phyloP scores from a whole-genome alignment of 1,140 invertebrate genomes.

The Orius insidiosus region DNA sequence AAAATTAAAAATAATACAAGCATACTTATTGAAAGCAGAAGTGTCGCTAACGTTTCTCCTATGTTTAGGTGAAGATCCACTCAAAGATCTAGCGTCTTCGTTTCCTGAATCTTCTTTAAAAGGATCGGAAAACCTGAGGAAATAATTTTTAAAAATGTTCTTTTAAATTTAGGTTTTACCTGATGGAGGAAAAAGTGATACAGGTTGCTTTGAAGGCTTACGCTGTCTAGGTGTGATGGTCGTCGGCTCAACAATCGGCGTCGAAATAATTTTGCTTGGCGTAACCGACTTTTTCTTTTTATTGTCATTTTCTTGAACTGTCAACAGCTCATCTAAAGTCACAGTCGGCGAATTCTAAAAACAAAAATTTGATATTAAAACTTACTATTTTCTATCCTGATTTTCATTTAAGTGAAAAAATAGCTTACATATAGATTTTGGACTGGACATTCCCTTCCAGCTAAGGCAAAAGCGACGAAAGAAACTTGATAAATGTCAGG shows the following conservation, averaged over 20 bases:
- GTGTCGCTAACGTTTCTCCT: constrained; percentile 73
- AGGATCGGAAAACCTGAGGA: constrained; percentile 37
- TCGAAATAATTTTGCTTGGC: constrained; percentile 32
- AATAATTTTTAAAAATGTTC: background rate
- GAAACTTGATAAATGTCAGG: constrained; percentile 85
- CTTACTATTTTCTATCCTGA: no score
- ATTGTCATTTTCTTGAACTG: constrained; percentile 43
- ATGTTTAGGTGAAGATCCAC: constrained; percentile 23
- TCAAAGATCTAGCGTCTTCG: constrained; percentile 1
- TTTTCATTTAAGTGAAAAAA: background rate
- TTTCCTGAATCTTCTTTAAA: constrained; percentile 31
- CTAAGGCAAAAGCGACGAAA: constrained; percentile 53
- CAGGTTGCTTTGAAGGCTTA: constrained; percentile 35
- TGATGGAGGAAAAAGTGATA: constrained; percentile 18
- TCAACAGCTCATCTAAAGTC: constrained; percentile 41
- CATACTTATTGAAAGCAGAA: constrained; percentile 67
- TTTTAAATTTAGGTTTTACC: constrained; percentile 12
- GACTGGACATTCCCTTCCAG: constrained; percentile 58
- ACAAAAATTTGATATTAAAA: constrained; percentile 8
- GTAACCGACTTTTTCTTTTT: constrained; percentile 36
- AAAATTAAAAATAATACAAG: no score
- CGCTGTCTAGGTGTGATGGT: constrained; percentile 76
- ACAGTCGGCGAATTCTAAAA: constrained; percentile 44
- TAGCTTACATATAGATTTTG: constrained; percentile 62
- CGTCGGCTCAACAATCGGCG: constrained; percentile 43